Evolutionary conservation across 2,113 vertebrate genomes (phyloP).

Genomic region (Epinephelus lanceolatus): DNA sequence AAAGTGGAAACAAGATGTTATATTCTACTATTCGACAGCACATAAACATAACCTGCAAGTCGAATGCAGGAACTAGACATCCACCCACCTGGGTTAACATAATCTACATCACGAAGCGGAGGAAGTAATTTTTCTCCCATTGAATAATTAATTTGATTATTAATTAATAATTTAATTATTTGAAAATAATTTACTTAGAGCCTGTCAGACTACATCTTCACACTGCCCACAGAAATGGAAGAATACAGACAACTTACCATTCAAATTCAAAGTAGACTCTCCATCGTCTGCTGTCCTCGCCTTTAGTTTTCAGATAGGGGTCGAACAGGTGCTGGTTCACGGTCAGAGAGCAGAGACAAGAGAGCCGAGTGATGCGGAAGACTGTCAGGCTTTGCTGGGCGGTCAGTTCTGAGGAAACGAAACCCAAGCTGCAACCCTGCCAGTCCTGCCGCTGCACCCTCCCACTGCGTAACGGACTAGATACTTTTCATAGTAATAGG

Average conservation of each 20-base stretch:
- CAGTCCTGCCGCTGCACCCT: too few species aligned
- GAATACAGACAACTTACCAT: slow-evolving; percentile 2
- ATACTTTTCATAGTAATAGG: too few species aligned
- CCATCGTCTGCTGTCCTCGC: neutral
- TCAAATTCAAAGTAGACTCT: too few species aligned
- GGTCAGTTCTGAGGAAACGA: neutral
- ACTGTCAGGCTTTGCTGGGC: fast-evolving
- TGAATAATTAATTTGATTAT: too few species aligned
- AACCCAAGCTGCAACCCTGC: neutral
- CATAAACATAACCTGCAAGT: too few species aligned
- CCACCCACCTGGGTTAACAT: neutral
- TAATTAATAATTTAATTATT: too few species aligned
- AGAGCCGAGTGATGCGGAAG: fast-evolving
- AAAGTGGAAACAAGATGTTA: neutral
- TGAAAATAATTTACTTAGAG: neutral
- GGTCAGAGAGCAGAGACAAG: too few species aligned
- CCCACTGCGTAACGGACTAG: too few species aligned
- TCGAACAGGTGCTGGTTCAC: neutral
- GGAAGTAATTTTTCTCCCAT: too few species aligned
- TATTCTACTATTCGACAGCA: too few species aligned
- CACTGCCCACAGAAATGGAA: neutral
- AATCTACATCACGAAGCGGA: too few species aligned
- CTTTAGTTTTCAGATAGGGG: neutral
- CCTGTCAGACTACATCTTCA: neutral
- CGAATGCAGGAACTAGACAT: too few species aligned